Evolutionary conservation across 2,888 invertebrate species (phyloP).

Genomic region (Rhingia rostrata): DNA sequence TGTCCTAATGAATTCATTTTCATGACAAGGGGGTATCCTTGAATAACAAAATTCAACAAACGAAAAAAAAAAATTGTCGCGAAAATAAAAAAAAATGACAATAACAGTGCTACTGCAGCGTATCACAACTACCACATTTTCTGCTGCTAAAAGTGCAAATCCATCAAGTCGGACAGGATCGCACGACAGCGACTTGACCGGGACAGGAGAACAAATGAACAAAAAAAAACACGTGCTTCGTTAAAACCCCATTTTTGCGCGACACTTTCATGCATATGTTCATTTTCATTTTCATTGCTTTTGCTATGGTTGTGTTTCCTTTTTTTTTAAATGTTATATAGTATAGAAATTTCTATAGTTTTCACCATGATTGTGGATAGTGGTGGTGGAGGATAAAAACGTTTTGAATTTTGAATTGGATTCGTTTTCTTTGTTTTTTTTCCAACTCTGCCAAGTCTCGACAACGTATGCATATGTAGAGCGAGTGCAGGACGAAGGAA

Average conservation of each 20-base stretch:
- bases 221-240: conserved; percentile 60
- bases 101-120: conserved; percentile 38
- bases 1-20: conserved; percentile 72
- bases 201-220: conserved; percentile 35
- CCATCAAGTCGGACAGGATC: conserved; percentile 72
- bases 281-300: conserved; percentile 73
- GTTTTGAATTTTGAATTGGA: conserved; percentile 74
- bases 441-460: conserved; percentile 36
- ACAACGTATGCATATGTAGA: conserved; percentile 27
- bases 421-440: conserved; percentile 58
- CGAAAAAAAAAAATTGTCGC: conserved; percentile 23
- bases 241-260: conserved; percentile 74
- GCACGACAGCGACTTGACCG: conserved; percentile 70
- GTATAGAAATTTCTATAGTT: conserved; percentile 56
- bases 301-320: conserved; percentile 24
- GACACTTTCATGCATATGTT: conserved; percentile 75
- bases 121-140: conserved; percentile 49
- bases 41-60: conserved; percentile 60
- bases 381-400: conserved; percentile 67
- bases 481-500: conserved; percentile 10
- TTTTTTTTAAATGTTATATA: conserved; percentile 41
- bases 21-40: conserved; percentile 71
- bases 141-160: conserved; percentile 64
- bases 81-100: conserved; percentile 32
- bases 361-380: conserved; percentile 52